Percentiles rank a stretch among this genome's conserved stretches.
phyloP scores from a whole-genome alignment of 2,888 invertebrate species.

The Mellilla xanthometata region DNA sequence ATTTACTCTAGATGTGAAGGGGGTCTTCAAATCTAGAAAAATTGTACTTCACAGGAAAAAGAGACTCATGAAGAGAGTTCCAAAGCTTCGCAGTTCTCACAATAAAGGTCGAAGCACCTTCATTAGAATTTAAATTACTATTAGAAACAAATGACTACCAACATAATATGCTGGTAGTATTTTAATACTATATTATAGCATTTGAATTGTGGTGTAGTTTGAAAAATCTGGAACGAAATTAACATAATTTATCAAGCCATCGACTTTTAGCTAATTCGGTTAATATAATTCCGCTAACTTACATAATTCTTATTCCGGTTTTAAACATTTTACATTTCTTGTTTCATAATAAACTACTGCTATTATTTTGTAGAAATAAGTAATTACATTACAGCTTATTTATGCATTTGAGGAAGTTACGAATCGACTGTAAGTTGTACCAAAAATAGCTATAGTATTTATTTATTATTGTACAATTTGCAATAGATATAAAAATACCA shows the following conservation, averaged over 20 bases:
- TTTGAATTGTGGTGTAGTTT: no score
- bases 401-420: no score
- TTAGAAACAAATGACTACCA: no score
- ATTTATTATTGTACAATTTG: background rate
- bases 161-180: no score
- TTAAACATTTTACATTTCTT: background rate
- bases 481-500: conserved; percentile 1
- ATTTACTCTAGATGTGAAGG: no score
- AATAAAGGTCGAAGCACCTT: no score
- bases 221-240: background rate
- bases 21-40: no score
- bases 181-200: no score
- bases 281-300: conserved; percentile 3
- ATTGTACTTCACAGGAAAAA: no score
- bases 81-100: no score
- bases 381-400: background rate
- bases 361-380: background rate
- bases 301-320: conserved; percentile 4
- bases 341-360: background rate
- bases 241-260: background rate
- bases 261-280: background rate
- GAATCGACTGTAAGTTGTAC: background rate
- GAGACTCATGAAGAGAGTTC: no score
- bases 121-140: no score
- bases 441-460: background rate